Evolutionary conservation across 2,888 invertebrate genomes (phyloP).

Genomic region (Lissocephala sabroskyi): DNA sequence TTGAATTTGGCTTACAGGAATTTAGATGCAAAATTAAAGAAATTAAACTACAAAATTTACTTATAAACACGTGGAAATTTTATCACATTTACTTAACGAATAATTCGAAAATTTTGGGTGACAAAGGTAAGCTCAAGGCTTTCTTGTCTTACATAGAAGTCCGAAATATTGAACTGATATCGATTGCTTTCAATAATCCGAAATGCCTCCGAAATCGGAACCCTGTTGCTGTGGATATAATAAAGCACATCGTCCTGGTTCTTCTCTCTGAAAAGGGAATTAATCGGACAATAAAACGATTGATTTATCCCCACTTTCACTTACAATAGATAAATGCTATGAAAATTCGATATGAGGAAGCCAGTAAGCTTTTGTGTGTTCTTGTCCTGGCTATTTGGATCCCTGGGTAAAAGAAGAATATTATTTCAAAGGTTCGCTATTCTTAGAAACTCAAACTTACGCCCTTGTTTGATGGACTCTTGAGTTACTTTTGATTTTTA

Average conservation of each 20-base stretch:
- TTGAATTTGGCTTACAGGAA: too few relatives aligned
- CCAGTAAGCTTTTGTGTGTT: background rate
- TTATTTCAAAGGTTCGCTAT: background rate
- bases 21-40: too few relatives aligned
- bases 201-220: constrained; percentile 8
- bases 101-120: constrained; percentile 3
- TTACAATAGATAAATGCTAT: background rate
- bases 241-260: constrained; percentile 10
- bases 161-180: constrained; percentile 7
- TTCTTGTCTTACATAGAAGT: constrained; percentile 13
- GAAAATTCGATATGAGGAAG: background rate
- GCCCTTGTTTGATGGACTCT: background rate
- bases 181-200: constrained; percentile 10
- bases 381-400: too few relatives aligned
- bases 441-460: background rate
- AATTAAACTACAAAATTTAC: too few relatives aligned
- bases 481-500: constrained; percentile 6
- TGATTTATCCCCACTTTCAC: too few relatives aligned
- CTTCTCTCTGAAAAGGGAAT: constrained; percentile 9
- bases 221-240: constrained; percentile 7
- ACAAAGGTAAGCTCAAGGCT: constrained; percentile 15
- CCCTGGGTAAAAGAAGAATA: too few relatives aligned
- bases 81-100: too few relatives aligned
- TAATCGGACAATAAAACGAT: too few relatives aligned
- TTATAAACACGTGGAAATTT: too few relatives aligned